Evolutionary conservation across 2,888 invertebrate genomes (phyloP), one percentile per base, ranked within the genome.

Genomic region (Torymus aiolomorphi): DNA sequence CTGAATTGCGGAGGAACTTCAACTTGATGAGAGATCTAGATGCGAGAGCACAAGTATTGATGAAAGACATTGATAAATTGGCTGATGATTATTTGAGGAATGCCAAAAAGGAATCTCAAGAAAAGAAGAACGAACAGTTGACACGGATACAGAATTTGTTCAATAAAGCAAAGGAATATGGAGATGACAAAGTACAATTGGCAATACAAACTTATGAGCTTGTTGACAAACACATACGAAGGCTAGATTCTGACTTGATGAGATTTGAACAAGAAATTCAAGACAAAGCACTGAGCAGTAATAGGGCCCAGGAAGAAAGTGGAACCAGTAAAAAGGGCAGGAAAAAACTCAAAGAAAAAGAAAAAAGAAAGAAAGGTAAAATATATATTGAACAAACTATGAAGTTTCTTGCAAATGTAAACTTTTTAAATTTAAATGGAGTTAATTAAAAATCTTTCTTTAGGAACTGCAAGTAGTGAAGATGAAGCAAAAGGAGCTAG

Each of bases 201-300:
- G 98, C 99, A 1, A 97, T 98, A 91, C 98, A 98, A 92, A 98
- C 98, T 0, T 99, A 99, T 88, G 99, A 99, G 92, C 92, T 98
- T 91, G 98, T 98, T 56, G 98, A 99, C 91, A 98, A 98, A 90
- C 98, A 99, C 90, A 99, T 99, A 84, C 93, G 98, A 86, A 94
- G 97, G 85, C 92, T 99, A 87, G 99, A 99, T 91, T 97, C 97
- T 76, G 98, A 99, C 92, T 93, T 99, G 88, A 97, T 98, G 0
- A 94, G 98, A 81, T 99, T 99, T 90, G 98, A 99, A 91, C 96
- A 97, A 0, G 98, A 98, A 91, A 96, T 98, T 86, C 98, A 98
- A 90, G 98, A 98, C 88, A 98, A 98, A 91, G 96, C 96, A 2
- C 91, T 96, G 83, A 96, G 94, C 83, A 95, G 94, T 24, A 93